Base-by-base conservation (phyloP, 2,113 vertebrate species). In the Oenanthe oenanthe region DNA sequence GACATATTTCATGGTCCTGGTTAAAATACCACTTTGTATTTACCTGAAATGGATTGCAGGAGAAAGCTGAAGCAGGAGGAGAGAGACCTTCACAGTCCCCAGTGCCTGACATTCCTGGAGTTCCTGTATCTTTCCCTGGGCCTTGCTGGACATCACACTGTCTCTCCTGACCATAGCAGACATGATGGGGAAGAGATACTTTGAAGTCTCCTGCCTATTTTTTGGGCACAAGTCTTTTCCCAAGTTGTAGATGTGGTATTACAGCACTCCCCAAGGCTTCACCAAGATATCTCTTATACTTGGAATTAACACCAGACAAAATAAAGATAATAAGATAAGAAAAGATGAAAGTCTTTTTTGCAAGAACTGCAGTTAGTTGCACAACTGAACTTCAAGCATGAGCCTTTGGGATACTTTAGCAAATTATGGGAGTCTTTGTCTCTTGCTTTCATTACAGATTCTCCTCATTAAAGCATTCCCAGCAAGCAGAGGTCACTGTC, bases 251-350 rank as follows among this genome's bases (percentile, higher is more conserved):
- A 9, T 77, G 5, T 63, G 80, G 19, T 89, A 54, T 28, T 87
- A 47, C 31, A 89, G 17, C 57, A 74, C 11, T 89, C 22, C 40
- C 13, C 61, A 81, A 10, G 56, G 43, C 56, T 89, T 95, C 72
- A 19, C 31, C 43, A 50, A 84, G 54, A 21, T 66, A 32, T 54
- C 83, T 92, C 45, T 80, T 0, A 0, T 40, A 63, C 14, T 68
- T 74, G 25, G 57, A 94, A 73, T 83, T 58, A 90, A 76, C 42
- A 79, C 29, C 62, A 94, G 63, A 62, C 90, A 83, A 90, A 96
- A 83, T 73, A 82, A 91, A 96, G 80, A 71, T 92, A 70, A 28
- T 34, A 68, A 79, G 74, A 65, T 15, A 57, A 8, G 42, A 43
- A 58, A 90, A 70, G 71, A 66, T 79, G n/a, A 68, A 89, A 62